Evolutionary conservation across 2,113 vertebrate genomes (phyloP).

Genomic region (Gila orcuttii): DNA sequence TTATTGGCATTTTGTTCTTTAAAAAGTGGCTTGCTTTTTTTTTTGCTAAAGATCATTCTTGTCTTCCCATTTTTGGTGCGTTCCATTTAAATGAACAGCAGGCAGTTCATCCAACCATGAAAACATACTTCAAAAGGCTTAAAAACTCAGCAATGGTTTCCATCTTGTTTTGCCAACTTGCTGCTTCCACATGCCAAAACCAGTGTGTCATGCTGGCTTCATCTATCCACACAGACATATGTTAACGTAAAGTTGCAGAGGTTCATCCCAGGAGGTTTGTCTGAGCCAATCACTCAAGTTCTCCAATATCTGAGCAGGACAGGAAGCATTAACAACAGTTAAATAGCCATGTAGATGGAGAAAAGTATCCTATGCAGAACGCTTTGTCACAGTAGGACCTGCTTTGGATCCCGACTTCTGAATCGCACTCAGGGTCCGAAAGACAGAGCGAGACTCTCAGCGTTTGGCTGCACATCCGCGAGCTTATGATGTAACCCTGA

Average conservation of each 20-base stretch:
- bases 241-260: conserved; percentile 38
- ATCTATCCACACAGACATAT: conserved; percentile 17
- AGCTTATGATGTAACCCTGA: conserved; percentile 72
- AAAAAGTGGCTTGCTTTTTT: conserved; percentile 7
- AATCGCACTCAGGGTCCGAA: conserved; percentile 21
- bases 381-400: background rate
- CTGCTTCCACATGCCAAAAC: conserved; percentile 9
- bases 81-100: conserved; percentile 49
- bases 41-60: conserved; percentile 21
- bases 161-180: conserved; percentile 40
- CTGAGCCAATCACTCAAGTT: conserved; percentile 33
- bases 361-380: background rate
- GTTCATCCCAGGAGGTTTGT: conserved; percentile 21
- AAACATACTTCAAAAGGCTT: conserved; percentile 47
- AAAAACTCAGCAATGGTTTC: conserved; percentile 45
- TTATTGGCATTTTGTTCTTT: conserved; percentile 21
- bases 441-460: conserved; percentile 54
- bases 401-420: conserved; percentile 21
- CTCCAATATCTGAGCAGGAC: conserved; percentile 11
- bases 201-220: conserved; percentile 41
- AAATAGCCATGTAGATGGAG: conserved; percentile 15
- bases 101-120: conserved; percentile 35
- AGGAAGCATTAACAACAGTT: conserved; percentile 1
- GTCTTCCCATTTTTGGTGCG: conserved; percentile 6
- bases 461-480: conserved; percentile 67